Evolutionary conservation across 2,797 vertebrate genomes (phyloP).

Genomic region (Halcyon badia): DNA sequence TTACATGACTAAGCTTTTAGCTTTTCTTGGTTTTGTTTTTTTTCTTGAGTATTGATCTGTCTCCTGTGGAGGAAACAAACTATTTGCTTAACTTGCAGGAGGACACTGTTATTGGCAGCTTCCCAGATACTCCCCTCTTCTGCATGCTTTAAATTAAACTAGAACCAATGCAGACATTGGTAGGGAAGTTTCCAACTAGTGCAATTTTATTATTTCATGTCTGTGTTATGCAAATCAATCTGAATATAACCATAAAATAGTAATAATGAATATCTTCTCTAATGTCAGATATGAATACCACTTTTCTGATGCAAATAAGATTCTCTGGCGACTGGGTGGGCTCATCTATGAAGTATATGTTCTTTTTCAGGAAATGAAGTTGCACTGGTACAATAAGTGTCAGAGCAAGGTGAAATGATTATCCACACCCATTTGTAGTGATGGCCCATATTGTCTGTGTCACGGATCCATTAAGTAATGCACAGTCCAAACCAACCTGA

Average conservation of each 20-base stretch:
- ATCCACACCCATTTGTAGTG: not conserved
- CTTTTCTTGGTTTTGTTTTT: slow-evolving; percentile 71
- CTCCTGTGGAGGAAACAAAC: slow-evolving; percentile 79
- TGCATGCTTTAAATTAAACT: slow-evolving; percentile 27
- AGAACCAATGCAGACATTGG: not conserved
- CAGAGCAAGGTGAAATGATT: not conserved
- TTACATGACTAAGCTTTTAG: slow-evolving; percentile 81
- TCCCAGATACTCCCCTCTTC: slow-evolving; percentile 29
- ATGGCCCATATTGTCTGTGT: not conserved
- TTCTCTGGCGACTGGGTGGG: not conserved
- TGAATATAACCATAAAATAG: slow-evolving; percentile 30
- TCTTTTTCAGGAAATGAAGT: not conserved
- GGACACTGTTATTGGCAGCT: slow-evolving; percentile 55
- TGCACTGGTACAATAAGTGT: not conserved
- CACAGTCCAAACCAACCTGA: not conserved
- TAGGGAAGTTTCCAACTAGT: not conserved
- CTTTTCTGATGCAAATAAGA: slow-evolving; percentile 17
- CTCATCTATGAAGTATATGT: not conserved
- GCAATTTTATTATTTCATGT: not conserved
- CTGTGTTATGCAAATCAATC: slow-evolving; percentile 15
- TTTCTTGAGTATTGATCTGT: slow-evolving; percentile 73
- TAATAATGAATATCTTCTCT: not conserved
- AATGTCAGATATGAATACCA: not conserved
- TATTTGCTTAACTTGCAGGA: slow-evolving; percentile 69
- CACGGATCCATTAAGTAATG: not conserved